Conservation (phyloP, 2,888 invertebrate genomes). For the Cordilura impudica region DNA sequence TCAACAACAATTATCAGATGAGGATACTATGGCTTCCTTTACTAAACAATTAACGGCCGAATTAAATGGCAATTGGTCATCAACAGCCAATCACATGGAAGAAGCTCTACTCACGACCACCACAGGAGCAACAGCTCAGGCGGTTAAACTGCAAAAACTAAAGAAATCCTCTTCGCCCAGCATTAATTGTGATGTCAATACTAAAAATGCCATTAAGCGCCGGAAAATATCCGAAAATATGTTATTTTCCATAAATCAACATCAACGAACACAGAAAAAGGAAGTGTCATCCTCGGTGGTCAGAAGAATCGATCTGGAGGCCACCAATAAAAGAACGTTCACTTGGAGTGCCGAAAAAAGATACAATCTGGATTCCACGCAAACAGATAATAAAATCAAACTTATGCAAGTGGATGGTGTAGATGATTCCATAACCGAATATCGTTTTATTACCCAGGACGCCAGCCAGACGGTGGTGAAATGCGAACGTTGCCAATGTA, state of each 20-base stretch:
- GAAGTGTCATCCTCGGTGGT: conserved; percentile 65
- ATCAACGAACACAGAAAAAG: conserved; percentile 65
- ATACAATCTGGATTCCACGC: conserved; percentile 68
- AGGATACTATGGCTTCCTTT: conserved; percentile 72
- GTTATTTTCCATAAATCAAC: conserved; percentile 70
- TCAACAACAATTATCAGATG: conserved; percentile 66
- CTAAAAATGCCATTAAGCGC: conserved; percentile 81
- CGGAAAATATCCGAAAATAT: conserved; percentile 81
- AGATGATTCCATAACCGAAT: conserved; percentile 82
- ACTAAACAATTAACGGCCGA: conserved; percentile 69
- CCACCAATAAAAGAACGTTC: conserved; percentile 67
- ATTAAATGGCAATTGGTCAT: conserved; percentile 70
- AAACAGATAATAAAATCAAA: conserved; percentile 72
- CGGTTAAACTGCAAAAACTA: conserved; percentile 77
- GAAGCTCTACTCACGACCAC: conserved; percentile 75
- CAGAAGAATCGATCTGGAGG: conserved; percentile 69
- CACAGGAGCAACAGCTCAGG: conserved; percentile 81
- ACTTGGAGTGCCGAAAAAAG: conserved; percentile 77
- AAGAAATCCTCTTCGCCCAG: conserved; percentile 65
- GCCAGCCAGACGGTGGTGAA: conserved; percentile 82
- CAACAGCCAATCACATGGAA: conserved; percentile 70
- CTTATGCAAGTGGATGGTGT: conserved; percentile 86
- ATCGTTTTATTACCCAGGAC: conserved; percentile 73
- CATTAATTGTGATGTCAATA: conserved; percentile 68
- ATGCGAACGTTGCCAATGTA: conserved; percentile 92